Evolutionary conservation across 2,797 vertebrate species (phyloP).

Genomic region (Fistularia tabacaria): DNA sequence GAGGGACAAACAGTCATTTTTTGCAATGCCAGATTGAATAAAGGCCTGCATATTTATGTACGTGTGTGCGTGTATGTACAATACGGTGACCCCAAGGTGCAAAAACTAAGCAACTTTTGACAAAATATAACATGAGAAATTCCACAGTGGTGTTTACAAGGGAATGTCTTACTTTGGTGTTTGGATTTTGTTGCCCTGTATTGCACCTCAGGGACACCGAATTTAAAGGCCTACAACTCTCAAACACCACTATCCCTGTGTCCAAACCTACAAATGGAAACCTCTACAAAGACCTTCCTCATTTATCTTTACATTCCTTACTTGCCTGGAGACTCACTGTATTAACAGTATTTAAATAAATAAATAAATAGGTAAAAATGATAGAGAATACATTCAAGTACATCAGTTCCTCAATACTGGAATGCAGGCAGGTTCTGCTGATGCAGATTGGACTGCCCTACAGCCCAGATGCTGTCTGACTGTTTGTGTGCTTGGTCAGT

Average conservation of each 20-base stretch:
- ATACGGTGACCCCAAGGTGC: background rate
- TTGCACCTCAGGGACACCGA: background rate
- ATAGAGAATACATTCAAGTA: conserved; percentile 70
- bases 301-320: conserved; percentile 47
- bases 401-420: conserved; percentile 51
- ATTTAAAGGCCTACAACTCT: conserved; percentile 30
- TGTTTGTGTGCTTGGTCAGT: conserved; percentile 40
- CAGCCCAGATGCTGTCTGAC: conserved; percentile 28
- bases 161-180: background rate
- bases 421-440: conserved; percentile 44
- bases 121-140: background rate
- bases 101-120: background rate
- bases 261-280: conserved; percentile 51
- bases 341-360: conserved; percentile 26
- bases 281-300: conserved; percentile 31
- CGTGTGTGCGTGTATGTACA: conserved; percentile 5
- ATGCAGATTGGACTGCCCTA: conserved; percentile 34
- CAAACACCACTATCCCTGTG: conserved; percentile 16
- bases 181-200: background rate
- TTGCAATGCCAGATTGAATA: no score
- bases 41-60: no score
- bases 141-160: background rate
- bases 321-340: conserved; percentile 28
- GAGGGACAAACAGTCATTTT: no score
- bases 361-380: conserved; percentile 41